Percentiles rank a stretch among this genome's conserved stretches.
Evolutionary conservation across 1,140 invertebrate species (phyloP).

Genomic region (Ladona fulva): DNA sequence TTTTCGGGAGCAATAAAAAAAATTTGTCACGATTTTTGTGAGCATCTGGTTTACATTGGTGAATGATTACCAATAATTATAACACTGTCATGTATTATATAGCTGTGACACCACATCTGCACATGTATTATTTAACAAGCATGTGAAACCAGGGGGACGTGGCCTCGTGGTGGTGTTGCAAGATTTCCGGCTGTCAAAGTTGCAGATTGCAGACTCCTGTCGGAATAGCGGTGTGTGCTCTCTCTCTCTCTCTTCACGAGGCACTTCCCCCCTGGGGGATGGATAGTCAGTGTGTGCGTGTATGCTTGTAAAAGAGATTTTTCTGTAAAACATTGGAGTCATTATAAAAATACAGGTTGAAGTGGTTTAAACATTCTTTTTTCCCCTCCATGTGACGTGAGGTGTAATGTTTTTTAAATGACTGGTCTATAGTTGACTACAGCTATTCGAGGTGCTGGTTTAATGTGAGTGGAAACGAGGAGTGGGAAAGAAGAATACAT

Average conservation of each 20-base stretch:
- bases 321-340: conserved; percentile 5
- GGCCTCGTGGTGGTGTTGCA: not conserved
- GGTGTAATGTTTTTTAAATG: not conserved
- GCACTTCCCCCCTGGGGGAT: not conserved
- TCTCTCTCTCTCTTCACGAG: not conserved
- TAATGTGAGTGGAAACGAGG: not conserved
- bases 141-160: not conserved
- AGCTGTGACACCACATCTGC: conserved; percentile 1
- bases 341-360: conserved; percentile 3
- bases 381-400: not conserved
- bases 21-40: conserved; percentile 7
- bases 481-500: not conserved
- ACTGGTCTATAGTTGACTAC: not conserved
- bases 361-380: not conserved
- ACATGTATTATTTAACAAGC: not conserved
- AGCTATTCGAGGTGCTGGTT: not conserved
- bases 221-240: not conserved
- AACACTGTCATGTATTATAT: conserved; percentile 4
- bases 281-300: conserved; percentile 2
- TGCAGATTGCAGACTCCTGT: not conserved
- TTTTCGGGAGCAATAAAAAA: conserved; percentile 10
- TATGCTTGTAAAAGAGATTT: conserved; percentile 7
- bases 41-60: not conserved
- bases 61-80: conserved; percentile 8
- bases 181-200: not conserved